These are phyloP conservation scores for Calliphora vomitoria DNA, from an alignment of 2,888 invertebrate species.

Conservation along the genomic window DNA sequence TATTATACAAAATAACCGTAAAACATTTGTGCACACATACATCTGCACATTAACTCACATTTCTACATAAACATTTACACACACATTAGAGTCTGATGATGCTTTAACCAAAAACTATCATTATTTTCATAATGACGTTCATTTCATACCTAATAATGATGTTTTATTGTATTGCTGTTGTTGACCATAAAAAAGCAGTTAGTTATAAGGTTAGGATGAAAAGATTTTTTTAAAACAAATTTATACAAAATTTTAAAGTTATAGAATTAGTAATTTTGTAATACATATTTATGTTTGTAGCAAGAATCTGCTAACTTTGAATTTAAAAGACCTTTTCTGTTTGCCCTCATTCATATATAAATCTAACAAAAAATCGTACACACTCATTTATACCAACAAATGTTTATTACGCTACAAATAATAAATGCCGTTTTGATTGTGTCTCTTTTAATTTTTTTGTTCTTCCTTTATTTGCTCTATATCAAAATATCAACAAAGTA, in stretches of 20 bases:
- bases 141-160: conserved; percentile 52
- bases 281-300: too few relatives aligned
- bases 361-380: conserved; percentile 16
- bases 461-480: not conserved
- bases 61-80: not conserved
- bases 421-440: conserved; percentile 63
- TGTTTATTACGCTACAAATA: conserved; percentile 41
- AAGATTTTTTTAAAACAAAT: not conserved
- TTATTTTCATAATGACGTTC: conserved; percentile 50
- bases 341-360: not conserved
- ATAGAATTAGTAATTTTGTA: too few relatives aligned
- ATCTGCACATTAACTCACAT: not conserved
- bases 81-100: conserved; percentile 76
- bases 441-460: conserved; percentile 11
- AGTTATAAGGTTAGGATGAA: not conserved
- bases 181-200: conserved; percentile 42
- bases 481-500: conserved; percentile 38
- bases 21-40: conserved; percentile 48
- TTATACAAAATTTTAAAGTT: too few relatives aligned
- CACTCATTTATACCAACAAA: conserved; percentile 37
- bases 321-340: not conserved
- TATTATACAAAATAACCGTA: conserved; percentile 80
- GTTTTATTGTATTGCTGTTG: conserved; percentile 22
- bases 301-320: not conserved
- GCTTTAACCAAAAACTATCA: conserved; percentile 61